Evolutionary conservation across 2,888 invertebrate genomes (phyloP).

Genomic region (Digitonthophagus gazella): DNA sequence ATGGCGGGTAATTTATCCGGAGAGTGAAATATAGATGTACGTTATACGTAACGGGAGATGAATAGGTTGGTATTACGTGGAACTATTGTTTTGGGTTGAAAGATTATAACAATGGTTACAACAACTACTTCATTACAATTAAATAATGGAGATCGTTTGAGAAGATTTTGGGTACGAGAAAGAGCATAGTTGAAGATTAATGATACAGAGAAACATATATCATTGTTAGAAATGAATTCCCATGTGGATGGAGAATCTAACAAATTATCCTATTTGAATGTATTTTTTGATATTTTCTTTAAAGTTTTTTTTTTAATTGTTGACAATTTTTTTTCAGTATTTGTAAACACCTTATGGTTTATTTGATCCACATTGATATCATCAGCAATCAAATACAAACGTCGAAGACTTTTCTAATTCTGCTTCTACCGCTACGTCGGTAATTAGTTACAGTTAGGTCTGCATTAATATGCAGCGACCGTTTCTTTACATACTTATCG

Average conservation of each 20-base stretch:
- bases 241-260: too few relatives aligned
- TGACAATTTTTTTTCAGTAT: too few relatives aligned
- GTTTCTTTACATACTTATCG: not conserved
- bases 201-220: too few relatives aligned
- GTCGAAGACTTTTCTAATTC: not conserved
- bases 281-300: too few relatives aligned
- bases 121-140: too few relatives aligned
- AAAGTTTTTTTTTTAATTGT: too few relatives aligned
- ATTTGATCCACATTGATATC: not conserved
- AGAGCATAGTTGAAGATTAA: too few relatives aligned
- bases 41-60: not conserved
- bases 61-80: not conserved
- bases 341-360: not conserved
- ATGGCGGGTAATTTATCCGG: not conserved
- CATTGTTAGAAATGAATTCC: too few relatives aligned
- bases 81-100: not conserved
- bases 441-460: not conserved
- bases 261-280: too few relatives aligned
- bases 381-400: not conserved
- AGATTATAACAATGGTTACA: too few relatives aligned
- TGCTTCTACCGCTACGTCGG: not conserved
- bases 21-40: not conserved
- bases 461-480: not conserved
- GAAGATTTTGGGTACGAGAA: too few relatives aligned
- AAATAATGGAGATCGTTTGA: too few relatives aligned